Evolutionary conservation across 2,888 invertebrate genomes (phyloP), one percentile per base, ranked within the genome.

Genomic region (Clunio marinus): DNA sequence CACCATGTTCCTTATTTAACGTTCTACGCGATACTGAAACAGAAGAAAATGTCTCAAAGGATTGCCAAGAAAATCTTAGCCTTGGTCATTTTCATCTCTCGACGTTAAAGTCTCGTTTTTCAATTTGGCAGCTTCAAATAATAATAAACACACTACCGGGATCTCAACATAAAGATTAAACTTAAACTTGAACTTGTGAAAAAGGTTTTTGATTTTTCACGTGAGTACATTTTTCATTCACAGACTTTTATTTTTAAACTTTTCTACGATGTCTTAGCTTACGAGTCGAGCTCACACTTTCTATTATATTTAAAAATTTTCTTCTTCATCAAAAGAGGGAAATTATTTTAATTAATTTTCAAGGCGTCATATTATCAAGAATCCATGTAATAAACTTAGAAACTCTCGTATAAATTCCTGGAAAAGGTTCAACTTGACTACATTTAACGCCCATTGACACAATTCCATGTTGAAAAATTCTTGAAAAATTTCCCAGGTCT

Each of bases 21-120:
- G 20, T 15, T 22, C 17, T n/a, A 32, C 1, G 10, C n/a, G 17
- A 32, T n/a, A 66, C 66, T 66, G 27, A 66, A 55, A 22, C 55
- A 17, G 28, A 63, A 27, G 60, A 63, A n/a, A n/a, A n/a, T n/a
- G 63, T 27, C 28, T 24, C 27, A 32, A 55, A 7, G 25, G 28
- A 17, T 15, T 63, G 66, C 55, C 55, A 55, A 66, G 55, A 35
- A 46, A 8, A 4, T 35, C 35, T 59, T 59, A 28, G 45, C 45
- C 45, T 63, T 63, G 41, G 15, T 63, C 35, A 37, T 27, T 63
- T 37, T 22, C 45, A n/a, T 17, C 27, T 45, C 37, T 46, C 63
- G 45, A 32, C 13, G 35, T 32, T 8, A 32, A 32, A 32, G 15
- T 45, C 4, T 45, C 8, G 45, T 45, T 7, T 32, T 10, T 7